Conservation (phyloP, 1,140 invertebrate genomes). For the Papilio polytes region DNA sequence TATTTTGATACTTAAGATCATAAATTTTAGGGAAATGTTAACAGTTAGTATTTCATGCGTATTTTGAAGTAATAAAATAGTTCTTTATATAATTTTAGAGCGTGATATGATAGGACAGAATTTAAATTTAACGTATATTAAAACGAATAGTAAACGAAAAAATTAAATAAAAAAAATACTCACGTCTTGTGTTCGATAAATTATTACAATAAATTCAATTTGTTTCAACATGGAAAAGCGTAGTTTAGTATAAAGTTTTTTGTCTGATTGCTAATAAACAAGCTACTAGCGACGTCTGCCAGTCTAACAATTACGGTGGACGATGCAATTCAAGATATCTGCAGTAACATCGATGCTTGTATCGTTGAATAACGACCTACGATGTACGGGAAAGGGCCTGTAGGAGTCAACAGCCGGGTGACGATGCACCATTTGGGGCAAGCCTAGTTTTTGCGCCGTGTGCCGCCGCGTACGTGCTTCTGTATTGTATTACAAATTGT, state of each 20-base stretch:
- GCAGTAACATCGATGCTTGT: conserved; percentile 33
- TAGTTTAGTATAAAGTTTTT: conserved; percentile 24
- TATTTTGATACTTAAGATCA: not conserved
- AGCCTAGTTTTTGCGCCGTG: conserved; percentile 60
- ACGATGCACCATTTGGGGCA: conserved; percentile 56
- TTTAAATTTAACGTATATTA: no score
- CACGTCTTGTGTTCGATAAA: not conserved
- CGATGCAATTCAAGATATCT: conserved; percentile 34
- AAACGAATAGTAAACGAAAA: not conserved
- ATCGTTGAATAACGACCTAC: conserved; percentile 34
- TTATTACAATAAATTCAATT: conserved; percentile 5
- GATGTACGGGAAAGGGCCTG: conserved; percentile 38
- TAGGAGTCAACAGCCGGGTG: conserved; percentile 52
- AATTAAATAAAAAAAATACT: not conserved
- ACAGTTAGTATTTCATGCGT: not conserved
- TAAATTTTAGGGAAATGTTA: not conserved
- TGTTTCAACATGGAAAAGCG: not conserved
- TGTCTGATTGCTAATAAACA: conserved; percentile 22
- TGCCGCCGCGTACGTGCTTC: conserved; percentile 42
- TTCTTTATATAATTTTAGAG: not conserved
- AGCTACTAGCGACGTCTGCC: conserved; percentile 9
- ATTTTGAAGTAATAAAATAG: not conserved
- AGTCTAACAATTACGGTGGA: conserved; percentile 35
- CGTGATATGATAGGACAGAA: not conserved
- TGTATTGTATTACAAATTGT: conserved; percentile 77